Conservation (phyloP, 2,888 invertebrate genomes). For the Drosophila tanythrix region DNA sequence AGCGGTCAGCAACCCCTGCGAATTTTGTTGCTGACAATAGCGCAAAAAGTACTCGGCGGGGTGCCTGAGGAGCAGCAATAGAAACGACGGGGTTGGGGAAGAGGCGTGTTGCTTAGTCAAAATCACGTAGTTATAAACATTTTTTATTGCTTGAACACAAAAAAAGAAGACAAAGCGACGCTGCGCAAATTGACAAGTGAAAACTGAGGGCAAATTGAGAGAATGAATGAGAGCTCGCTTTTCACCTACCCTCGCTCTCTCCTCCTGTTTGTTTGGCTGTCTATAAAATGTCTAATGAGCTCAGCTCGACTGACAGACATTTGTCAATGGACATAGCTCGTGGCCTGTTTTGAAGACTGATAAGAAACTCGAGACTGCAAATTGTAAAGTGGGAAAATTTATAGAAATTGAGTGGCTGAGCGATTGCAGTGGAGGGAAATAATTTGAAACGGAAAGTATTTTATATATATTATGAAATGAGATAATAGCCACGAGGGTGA, state of each 20-base stretch:
- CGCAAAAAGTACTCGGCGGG: conserved; percentile 52
- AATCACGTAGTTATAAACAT: conserved; percentile 77
- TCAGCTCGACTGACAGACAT: conserved; percentile 72
- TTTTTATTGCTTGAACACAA: conserved; percentile 61
- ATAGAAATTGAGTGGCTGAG: conserved; percentile 1
- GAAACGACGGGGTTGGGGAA: neutral
- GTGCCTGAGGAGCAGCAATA: neutral
- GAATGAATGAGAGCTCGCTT: conserved; percentile 21
- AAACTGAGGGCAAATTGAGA: conserved; percentile 34
- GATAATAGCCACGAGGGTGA: conserved; percentile 21
- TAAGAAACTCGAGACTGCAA: conserved; percentile 48
- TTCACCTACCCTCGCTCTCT: neutral
- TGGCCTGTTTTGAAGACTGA: conserved; percentile 53
- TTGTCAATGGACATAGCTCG: conserved; percentile 67
- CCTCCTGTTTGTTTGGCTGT: conserved; percentile 21
- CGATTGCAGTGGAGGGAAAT: conserved; percentile 4
- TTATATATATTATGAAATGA: conserved; percentile 36
- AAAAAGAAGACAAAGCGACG: conserved; percentile 46
- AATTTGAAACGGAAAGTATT: conserved; percentile 40
- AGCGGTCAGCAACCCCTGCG: conserved; percentile 51
- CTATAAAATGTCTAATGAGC: conserved; percentile 73
- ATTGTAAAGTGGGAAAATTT: conserved; percentile 11
- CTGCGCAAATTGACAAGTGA: conserved; percentile 67
- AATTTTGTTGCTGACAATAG: conserved; percentile 76
- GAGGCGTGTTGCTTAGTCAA: conserved; percentile 75